phyloP scores from a whole-genome alignment of 1,140 invertebrate genomes.

The Leptinotarsa lineolata region DNA sequence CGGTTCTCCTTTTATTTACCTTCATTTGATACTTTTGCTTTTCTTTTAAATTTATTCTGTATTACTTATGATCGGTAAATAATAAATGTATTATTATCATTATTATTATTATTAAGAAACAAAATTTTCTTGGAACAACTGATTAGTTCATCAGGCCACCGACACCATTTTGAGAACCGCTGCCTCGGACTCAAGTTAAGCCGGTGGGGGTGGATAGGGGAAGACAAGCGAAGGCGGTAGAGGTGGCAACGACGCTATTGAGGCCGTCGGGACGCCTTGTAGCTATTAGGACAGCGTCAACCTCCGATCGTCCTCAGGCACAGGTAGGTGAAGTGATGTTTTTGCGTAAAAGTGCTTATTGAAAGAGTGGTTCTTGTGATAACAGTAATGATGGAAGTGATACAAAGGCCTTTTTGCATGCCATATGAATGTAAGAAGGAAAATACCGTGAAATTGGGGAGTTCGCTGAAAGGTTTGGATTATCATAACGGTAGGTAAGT shows the following conservation, averaged over 20 bases:
- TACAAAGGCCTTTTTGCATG: too few species aligned
- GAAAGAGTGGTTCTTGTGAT: background rate
- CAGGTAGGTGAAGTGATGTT: slow-evolving; percentile 49
- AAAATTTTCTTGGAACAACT: too few species aligned
- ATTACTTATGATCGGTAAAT: too few species aligned
- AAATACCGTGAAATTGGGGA: slow-evolving; percentile 13
- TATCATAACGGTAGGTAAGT: background rate
- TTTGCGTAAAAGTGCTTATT: slow-evolving; percentile 22
- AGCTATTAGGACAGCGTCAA: slow-evolving; percentile 54
- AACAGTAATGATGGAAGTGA: background rate
- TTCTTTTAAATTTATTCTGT: too few species aligned
- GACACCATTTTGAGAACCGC: slow-evolving; percentile 43
- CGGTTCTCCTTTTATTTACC: too few species aligned
- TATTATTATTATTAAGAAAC: too few species aligned
- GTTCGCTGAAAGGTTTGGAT: background rate
- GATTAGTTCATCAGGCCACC: background rate
- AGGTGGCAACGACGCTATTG: slow-evolving; percentile 36
- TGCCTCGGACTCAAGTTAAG: slow-evolving; percentile 30
- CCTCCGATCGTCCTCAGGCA: slow-evolving; percentile 53
- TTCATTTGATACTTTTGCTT: too few species aligned
- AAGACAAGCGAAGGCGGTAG: slow-evolving; percentile 33
- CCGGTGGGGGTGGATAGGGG: slow-evolving; percentile 42
- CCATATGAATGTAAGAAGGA: background rate
- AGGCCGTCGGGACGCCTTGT: slow-evolving; percentile 53
- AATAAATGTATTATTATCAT: too few species aligned